Conservation (phyloP, 53 echinoderm and acorn worm species). For the Hippasteria phrygiana region DNA sequence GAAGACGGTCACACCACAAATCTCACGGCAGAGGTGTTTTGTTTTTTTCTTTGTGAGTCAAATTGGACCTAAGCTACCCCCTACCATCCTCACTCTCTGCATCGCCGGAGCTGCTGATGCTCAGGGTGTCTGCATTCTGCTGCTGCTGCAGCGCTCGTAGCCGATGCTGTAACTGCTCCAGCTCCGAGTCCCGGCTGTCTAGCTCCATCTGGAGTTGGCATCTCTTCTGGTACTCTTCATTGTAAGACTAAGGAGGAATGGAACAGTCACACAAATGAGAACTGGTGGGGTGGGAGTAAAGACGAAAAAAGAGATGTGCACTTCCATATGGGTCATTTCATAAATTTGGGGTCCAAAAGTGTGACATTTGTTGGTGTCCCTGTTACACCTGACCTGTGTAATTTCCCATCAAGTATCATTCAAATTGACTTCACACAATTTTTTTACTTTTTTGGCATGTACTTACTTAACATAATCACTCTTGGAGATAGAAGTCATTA, state of each 20-base stretch:
- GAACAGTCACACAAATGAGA: too few relatives aligned
- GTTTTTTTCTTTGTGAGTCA: neutral
- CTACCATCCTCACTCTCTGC: slow-evolving; percentile 79
- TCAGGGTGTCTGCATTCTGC: slow-evolving; percentile 66
- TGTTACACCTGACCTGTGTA: too few relatives aligned
- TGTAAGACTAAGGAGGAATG: slow-evolving; percentile 53
- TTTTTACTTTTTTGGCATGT: too few relatives aligned
- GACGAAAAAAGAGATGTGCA: too few relatives aligned
- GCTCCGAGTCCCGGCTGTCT: slow-evolving; percentile 87
- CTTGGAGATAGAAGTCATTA: too few relatives aligned
- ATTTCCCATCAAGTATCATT: too few relatives aligned
- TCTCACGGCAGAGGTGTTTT: slow-evolving; percentile 10
- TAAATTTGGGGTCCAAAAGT: too few relatives aligned
- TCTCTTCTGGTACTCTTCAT: slow-evolving; percentile 84
- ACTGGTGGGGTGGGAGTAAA: too few relatives aligned
- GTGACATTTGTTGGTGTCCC: too few relatives aligned
- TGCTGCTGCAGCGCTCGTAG: slow-evolving; percentile 65
- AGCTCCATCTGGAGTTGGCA: slow-evolving; percentile 84
- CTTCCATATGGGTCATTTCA: too few relatives aligned
- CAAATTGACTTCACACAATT: too few relatives aligned
- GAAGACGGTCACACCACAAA: neutral
- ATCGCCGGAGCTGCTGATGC: slow-evolving; percentile 75
- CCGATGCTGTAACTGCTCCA: slow-evolving; percentile 83
- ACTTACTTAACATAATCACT: too few relatives aligned
- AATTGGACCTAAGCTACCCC: slow-evolving; percentile 31